A percentile compares a stretch with the other conserved stretches of the same genome.
These are phyloP conservation scores for Odontamblyopus lacepedii DNA, from an alignment of 2,797 vertebrate species.

Conservation along the genomic window DNA sequence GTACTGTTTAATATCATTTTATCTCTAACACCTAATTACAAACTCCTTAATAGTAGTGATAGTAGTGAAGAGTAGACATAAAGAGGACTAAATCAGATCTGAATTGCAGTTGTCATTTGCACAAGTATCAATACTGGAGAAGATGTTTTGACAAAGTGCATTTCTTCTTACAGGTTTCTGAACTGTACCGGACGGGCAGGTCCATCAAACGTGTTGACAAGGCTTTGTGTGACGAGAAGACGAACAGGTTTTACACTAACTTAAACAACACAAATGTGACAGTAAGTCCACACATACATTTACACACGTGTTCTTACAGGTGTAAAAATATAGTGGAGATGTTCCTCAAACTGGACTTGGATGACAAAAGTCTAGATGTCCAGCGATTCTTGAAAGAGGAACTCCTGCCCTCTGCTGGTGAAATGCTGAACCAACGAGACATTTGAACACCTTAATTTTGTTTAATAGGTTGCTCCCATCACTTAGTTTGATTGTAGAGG, in stretches of 20 bases:
- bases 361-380: slow-evolving; percentile 82
- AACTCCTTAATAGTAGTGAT: too few relatives aligned
- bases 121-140: too few relatives aligned
- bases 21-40: too few relatives aligned
- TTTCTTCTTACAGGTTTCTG: slow-evolving; percentile 77
- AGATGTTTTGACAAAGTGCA: background rate
- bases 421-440: slow-evolving; percentile 43
- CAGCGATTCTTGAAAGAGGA: slow-evolving; percentile 84
- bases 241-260: slow-evolving; percentile 69
- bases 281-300: background rate
- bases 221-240: slow-evolving; percentile 71
- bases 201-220: slow-evolving; percentile 77
- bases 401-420: slow-evolving; percentile 78
- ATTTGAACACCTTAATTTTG: slow-evolving; percentile 7
- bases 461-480: background rate
- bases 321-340: slow-evolving; percentile 83
- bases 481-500: background rate
- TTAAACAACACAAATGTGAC: slow-evolving; percentile 2
- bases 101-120: too few relatives aligned
- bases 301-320: slow-evolving; percentile 61
- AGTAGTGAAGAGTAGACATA: too few relatives aligned
- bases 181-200: slow-evolving; percentile 79
- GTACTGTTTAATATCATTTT: too few relatives aligned
- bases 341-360: slow-evolving; percentile 87
- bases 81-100: too few relatives aligned